These are phyloP conservation scores for Coenonympha arcania DNA, from an alignment of 2,888 invertebrate genomes.

Conservation along the genomic window DNA sequence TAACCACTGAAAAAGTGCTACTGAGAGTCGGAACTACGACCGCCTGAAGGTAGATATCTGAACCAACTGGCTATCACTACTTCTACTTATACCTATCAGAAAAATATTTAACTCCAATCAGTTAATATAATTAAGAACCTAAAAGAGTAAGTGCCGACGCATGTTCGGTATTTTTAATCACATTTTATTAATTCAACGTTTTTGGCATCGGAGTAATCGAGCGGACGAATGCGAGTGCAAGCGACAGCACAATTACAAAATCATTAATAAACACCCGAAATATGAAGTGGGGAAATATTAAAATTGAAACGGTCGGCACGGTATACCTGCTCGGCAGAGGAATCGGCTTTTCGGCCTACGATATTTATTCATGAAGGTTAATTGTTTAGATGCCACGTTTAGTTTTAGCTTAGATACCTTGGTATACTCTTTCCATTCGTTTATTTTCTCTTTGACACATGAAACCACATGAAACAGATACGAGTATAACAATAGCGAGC, in stretches of 20 bases:
- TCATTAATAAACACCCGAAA: slow-evolving; percentile 62
- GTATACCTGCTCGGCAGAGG: slow-evolving; percentile 34
- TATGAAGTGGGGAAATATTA: slow-evolving; percentile 52
- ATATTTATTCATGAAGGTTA: slow-evolving; percentile 49
- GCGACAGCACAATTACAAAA: slow-evolving; percentile 60
- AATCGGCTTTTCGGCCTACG: slow-evolving; percentile 41
- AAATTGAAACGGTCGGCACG: slow-evolving; percentile 24
- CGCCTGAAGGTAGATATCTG: too few species aligned
- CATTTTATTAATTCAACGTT: slow-evolving; percentile 28
- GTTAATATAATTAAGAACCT: slow-evolving; percentile 4
- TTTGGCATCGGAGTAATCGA: slow-evolving; percentile 38
- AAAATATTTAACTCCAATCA: too few species aligned
- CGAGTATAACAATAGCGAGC: too few species aligned
- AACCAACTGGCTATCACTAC: too few species aligned
- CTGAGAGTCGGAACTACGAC: too few species aligned
- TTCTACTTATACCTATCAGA: too few species aligned
- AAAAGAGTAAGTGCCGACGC: slow-evolving; percentile 7
- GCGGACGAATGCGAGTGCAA: slow-evolving; percentile 45
- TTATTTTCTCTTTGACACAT: too few species aligned
- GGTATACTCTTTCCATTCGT: slow-evolving; percentile 24
- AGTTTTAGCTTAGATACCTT: slow-evolving; percentile 7
- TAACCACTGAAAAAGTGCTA: too few species aligned
- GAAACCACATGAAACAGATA: too few species aligned
- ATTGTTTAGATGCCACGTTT: slow-evolving; percentile 50
- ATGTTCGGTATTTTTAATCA: slow-evolving; percentile 17